These are phyloP conservation scores for Sturnira hondurensis DNA, from an alignment of 2,113 vertebrate species.

Conservation along the genomic window DNA sequence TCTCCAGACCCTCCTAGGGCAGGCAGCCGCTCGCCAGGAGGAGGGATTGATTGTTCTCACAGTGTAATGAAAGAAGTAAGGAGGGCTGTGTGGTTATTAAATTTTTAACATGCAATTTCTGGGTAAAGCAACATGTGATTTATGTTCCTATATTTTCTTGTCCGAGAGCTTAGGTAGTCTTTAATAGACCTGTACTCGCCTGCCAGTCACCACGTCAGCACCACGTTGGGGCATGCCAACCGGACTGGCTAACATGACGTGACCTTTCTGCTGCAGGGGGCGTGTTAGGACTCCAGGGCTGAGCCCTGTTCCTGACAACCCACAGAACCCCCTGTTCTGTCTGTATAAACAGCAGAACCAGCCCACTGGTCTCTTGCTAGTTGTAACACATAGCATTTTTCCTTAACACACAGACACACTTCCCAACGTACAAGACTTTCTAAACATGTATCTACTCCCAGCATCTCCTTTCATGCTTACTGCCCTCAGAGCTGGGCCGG, in stretches of 20 bases:
- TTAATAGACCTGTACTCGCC: background rate
- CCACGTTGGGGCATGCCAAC: background rate
- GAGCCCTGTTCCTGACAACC: too few species aligned
- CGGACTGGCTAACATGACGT: background rate
- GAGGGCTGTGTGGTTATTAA: background rate
- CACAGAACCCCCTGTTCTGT: too few species aligned
- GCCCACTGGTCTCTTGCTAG: background rate
- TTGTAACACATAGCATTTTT: background rate
- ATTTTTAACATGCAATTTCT: slow-evolving; percentile 46
- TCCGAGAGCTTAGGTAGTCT: background rate
- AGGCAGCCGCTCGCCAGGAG: background rate
- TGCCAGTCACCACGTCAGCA: background rate
- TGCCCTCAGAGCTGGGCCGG: background rate
- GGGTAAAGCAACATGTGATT: slow-evolving; percentile 17
- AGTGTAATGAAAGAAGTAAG: background rate
- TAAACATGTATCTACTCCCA: background rate
- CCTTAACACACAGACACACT: background rate
- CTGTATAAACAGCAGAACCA: background rate
- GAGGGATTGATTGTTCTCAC: background rate
- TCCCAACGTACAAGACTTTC: background rate
- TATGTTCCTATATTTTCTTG: slow-evolving; percentile 9
- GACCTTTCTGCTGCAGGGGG: background rate
- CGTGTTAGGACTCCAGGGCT: background rate
- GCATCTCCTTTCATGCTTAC: background rate
- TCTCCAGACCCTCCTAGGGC: background rate